Evolutionary conservation across 2,888 invertebrate species (phyloP).

Genomic region (Drosophila robusta): DNA sequence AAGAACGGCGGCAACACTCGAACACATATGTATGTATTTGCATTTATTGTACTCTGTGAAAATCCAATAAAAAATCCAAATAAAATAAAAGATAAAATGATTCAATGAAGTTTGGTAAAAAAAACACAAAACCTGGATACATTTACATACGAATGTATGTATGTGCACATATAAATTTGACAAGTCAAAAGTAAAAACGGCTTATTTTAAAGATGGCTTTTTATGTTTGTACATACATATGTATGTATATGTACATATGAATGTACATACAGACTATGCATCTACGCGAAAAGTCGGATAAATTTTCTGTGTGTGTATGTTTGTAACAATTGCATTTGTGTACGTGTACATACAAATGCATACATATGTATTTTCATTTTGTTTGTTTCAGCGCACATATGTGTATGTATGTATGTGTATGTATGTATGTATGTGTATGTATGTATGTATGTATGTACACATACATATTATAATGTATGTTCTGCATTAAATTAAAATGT

Average conservation of each 20-base stretch:
- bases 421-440: background rate
- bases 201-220: no score
- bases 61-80: conserved; percentile 27
- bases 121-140: no score
- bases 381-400: background rate
- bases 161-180: no score
- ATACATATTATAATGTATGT: no score
- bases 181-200: no score
- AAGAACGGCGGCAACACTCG: conserved; percentile 20
- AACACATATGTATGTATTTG: conserved; percentile 13
- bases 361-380: background rate
- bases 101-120: background rate
- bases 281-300: no score
- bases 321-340: background rate
- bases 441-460: background rate
- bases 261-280: no score
- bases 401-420: background rate
- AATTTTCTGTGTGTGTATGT: no score
- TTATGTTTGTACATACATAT: no score
- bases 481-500: no score
- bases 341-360: background rate
- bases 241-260: background rate
- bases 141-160: no score
- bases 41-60: conserved; percentile 28
- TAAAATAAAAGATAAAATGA: conserved; percentile 3